Percentiles rank a stretch among this genome's conserved stretches.
Evolutionary conservation across 2,113 vertebrate species (phyloP).

Genomic region (Lamprotornis superbus): DNA sequence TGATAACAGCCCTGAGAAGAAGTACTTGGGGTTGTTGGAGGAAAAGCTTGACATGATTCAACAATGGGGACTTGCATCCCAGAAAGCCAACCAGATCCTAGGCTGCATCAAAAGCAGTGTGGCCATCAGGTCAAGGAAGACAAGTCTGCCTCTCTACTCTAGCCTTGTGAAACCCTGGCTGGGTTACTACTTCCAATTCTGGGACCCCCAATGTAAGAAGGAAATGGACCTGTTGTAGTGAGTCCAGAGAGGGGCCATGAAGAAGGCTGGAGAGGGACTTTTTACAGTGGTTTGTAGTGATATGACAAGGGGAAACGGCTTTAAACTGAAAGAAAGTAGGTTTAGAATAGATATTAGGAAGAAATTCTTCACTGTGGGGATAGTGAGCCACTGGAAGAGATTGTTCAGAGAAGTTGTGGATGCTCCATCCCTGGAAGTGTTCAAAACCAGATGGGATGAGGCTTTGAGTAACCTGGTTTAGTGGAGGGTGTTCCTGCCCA

Average conservation of each 20-base stretch:
- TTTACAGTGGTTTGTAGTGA: not conserved
- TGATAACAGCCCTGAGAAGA: not conserved
- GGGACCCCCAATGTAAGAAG: no score
- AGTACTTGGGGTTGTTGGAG: not conserved
- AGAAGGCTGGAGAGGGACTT: not conserved
- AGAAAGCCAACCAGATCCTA: not conserved
- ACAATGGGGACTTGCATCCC: fast-evolving
- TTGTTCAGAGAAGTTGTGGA: not conserved
- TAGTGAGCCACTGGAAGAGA: not conserved
- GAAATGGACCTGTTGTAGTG: not conserved
- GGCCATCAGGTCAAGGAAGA: not conserved
- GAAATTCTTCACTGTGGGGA: not conserved
- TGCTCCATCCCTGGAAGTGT: not conserved
- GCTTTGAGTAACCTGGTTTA: not conserved
- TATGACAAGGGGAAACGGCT: not conserved
- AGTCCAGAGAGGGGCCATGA: not conserved
- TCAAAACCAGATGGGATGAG: not conserved
- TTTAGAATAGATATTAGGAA: not conserved
- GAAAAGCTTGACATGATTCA: not conserved
- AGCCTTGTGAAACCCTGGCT: not conserved
- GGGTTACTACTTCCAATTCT: not conserved
- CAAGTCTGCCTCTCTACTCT: not conserved
- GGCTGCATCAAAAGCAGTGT: not conserved
- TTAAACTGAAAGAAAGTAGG: not conserved
- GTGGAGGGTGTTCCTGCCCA: not conserved